Evolutionary conservation across 2,113 vertebrate genomes (phyloP), one percentile per base, ranked within the genome.

Genomic region (Caranx melampygus): DNA sequence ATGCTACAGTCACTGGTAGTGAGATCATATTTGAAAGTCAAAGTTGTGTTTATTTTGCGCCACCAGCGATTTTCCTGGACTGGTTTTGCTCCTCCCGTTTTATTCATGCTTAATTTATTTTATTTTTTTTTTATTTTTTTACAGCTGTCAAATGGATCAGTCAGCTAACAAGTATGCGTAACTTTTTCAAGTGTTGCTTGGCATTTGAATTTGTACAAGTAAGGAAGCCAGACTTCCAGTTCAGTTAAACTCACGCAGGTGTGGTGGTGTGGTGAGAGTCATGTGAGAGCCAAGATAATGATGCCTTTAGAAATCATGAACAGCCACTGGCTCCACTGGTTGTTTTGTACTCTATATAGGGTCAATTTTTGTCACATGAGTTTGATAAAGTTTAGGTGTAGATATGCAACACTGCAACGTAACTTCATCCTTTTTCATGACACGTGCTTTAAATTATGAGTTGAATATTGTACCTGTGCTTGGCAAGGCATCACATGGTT

Each of bases 271-370:
- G 51, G 10, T 57, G 40, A 58, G 33, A 64, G 2, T 69, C 0
- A 57, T 26, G 3, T 52, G 18, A 11, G 16, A 18, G 40, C 37
- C 47, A 33, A 11, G 44, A 44, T 44, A 52, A 51, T 65, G 15
- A 77, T 10, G 47, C 37, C 26, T 62, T 40, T 57, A n/a, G 33
- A 26, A 68, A 73, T 60, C 35, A 61, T 8, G 44, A 65, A 34
- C 33, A 4, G 6, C 26, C 15, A 60, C 1, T 26, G 0, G 54
- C 42, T 58, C 1, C 3, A n/a, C 6, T 52, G 26, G 3, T 44
- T 78, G 6, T 51, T 18, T 60, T 49, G 49, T 51, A 9, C 6
- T 35, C 2, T 4, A 8, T 37, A 1, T 26, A 4, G 42, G 21
- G 1, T 57, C 0, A 15, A 6, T 21, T 51, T 51, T 21, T 61